Conservation (phyloP, 2,888 invertebrate genomes). For the Phorcus lineatus region DNA sequence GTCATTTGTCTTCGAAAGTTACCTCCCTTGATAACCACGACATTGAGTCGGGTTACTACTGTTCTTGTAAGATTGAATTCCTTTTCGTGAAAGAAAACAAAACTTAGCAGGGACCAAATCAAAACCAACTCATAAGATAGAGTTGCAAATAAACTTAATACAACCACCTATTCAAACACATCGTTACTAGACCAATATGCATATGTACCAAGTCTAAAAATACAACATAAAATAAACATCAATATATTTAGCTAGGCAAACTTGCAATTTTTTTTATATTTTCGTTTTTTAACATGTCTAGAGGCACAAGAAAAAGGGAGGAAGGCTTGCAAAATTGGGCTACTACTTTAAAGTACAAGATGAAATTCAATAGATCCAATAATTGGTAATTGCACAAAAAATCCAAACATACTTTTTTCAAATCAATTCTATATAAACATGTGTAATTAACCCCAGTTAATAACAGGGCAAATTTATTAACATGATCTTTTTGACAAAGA, state of each 20-base stretch:
- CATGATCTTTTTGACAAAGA: too few species aligned
- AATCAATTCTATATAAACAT: too few species aligned
- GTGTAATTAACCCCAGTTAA: too few species aligned
- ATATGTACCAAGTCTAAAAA: neutral
- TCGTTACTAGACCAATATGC: constrained; percentile 2
- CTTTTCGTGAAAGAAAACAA: neutral
- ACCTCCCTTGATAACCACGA: neutral
- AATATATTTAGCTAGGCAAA: neutral
- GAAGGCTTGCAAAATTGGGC: too few species aligned
- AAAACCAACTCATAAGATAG: neutral
- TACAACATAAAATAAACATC: constrained; percentile 21
- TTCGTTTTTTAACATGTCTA: neutral
- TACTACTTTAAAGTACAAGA: too few species aligned
- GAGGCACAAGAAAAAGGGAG: too few species aligned
- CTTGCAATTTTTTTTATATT: constrained; percentile 10
- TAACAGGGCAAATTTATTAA: too few species aligned
- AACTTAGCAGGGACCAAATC: constrained; percentile 5
- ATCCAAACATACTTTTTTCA: too few species aligned
- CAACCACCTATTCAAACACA: neutral
- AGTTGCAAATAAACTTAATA: neutral
- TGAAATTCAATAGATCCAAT: too few species aligned
- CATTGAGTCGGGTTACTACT: neutral
- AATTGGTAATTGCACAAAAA: too few species aligned
- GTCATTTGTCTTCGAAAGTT: constrained; percentile 7
- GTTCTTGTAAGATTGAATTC: constrained; percentile 16